Evolutionary conservation across 2,888 invertebrate genomes (phyloP), one percentile per base, ranked within the genome.

Genomic region (Carcina quercana): DNA sequence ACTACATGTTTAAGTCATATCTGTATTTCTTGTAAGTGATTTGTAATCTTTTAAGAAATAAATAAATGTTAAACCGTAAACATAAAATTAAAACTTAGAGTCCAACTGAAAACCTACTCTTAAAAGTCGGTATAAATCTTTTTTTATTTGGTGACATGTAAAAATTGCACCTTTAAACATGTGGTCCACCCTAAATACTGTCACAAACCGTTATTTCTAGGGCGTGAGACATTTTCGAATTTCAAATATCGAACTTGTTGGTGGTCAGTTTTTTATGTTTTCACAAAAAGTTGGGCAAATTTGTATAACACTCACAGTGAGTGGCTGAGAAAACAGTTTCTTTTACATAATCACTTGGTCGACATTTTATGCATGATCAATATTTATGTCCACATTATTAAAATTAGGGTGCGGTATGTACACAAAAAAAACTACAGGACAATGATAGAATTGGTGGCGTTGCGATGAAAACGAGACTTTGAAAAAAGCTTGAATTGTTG

Each of bases 311-410:
- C 58, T 59, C 50, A 35, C 41, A 28, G 31, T 30, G 49, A 67
- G 65, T 65, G 53, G 54, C 43, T 59, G 55, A 50, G 61, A 67
- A 63, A 65, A 64, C 61, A 58, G 53, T 56, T 52, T 59, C 62
- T 50, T 45, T 31, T 14, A 8, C 15, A 13, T 19, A 13, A 17
- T 15, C 12, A 32, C 31, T 33, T 40, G 17, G 22, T 32, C 21
- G 29, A 33, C 30, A 25, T 28, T 35, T 38, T 34, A 24, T 15
- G 34, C 7, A 8, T 26, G 46, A 50, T 49, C 52, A 50, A 47
- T 53, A 54, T 57, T 55, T 58, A 57, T 52, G 42, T 10, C 11
- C 7, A 5, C 5, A 5, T 17, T 5, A 5, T 17, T 17, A 5
- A 7, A 17, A 5, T 17, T 17, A 17, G 17, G 17, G 5, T 7